Base-by-base conservation (phyloP, 2,113 vertebrate genomes). In the Damaliscus lunatus region DNA sequence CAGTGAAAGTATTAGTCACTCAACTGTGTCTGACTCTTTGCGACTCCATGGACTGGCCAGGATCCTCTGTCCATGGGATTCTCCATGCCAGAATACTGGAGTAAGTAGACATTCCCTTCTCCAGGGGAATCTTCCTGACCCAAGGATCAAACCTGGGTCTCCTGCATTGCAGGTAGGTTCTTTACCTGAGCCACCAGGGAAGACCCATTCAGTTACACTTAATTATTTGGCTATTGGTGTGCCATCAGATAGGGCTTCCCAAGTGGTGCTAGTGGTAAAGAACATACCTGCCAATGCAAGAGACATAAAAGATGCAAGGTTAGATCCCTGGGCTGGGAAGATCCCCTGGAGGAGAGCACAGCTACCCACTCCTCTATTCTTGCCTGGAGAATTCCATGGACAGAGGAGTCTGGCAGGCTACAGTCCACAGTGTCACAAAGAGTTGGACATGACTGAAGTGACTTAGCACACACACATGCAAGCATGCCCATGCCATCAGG, bases 321-420 rank as follows among this genome's bases (percentile, higher is more conserved):
- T 43, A 25, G 40, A 43, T 43, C 40, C 40, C 23, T 43, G 12
- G 36, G n/a, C 40, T 0, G 0, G 21, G 12, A 77, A 40, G 36
- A 25, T 77, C 23, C 23, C 71, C 36, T 77, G 12, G 40, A 77
- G 36, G 71, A 43, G 23, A 7, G 12, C 36, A 27, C 11, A 40
- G 71, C 36, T 25, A 43, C 36, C 71, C 12, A 77, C 23, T 77
- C 12, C 71, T 1, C 21, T 77, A 7, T 77, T 77, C 23, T 77
- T 14, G 40, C 23, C 71, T 77, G 40, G 40, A 77, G 40, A 77
- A 43, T 15, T 7, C 71, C 40, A 27, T 43, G 36, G 12, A 27
- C 71, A 77, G 36, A 77, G 36, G 36, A 14, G 11, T 6, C 36
- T 77, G 71, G 36, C 23, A 43, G 21, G 36, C 36, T 77, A 43